Percentiles rank a stretch among this genome's conserved stretches.
phyloP scores from a whole-genome alignment of 92 coral and sea anemone species.

The Actinernus sp. region DNA sequence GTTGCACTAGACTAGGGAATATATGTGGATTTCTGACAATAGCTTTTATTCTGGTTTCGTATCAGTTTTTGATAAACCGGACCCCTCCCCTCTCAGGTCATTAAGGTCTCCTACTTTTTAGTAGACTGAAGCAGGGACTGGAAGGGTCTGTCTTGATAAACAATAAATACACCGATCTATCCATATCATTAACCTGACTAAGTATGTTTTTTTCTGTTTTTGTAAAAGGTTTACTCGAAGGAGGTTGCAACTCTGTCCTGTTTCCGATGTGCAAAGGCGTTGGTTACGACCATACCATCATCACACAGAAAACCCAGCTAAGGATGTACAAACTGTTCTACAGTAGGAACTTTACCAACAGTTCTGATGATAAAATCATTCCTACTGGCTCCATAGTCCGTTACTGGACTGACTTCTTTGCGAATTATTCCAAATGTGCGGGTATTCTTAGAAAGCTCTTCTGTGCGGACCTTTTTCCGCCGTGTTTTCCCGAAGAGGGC shows the following conservation, averaged over 20 bases:
- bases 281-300: constrained; percentile 5
- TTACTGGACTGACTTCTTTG: neutral
- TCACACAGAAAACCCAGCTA: neutral
- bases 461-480: constrained; percentile 75
- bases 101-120: too few species aligned
- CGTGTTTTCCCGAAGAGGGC: constrained; percentile 69
- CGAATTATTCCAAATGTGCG: constrained; percentile 26
- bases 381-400: neutral
- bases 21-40: too few species aligned
- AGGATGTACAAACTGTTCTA: neutral
- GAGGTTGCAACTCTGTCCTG: neutral
- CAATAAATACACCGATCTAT: too few species aligned
- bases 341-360: constrained; percentile 7
- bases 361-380: neutral
- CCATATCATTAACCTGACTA: too few species aligned
- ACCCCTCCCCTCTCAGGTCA: too few species aligned
- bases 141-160: too few species aligned
- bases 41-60: too few species aligned
- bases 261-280: constrained; percentile 21
- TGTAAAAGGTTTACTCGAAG: constrained; percentile 36
- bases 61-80: too few species aligned
- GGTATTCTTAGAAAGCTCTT: constrained; percentile 34
- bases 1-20: too few species aligned
- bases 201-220: neutral
- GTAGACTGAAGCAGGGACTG: too few species aligned